Percentiles rank a stretch among this genome's conserved stretches.
These are phyloP conservation scores for Lydus trimaculatus DNA, from an alignment of 2,888 invertebrate genomes.

Conservation along the genomic window DNA sequence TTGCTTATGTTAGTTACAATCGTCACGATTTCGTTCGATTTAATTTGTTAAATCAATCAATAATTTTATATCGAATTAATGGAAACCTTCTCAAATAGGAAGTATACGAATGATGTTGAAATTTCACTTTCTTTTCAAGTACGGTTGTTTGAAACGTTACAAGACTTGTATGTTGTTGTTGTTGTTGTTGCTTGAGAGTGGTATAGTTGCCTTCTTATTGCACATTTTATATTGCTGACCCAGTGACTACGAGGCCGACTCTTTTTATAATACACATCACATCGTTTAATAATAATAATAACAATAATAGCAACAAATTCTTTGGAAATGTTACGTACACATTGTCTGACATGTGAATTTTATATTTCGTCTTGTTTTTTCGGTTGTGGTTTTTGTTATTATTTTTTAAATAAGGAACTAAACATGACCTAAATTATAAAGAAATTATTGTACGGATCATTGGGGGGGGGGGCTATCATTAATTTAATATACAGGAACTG, in stretches of 20 bases:
- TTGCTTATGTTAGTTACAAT: not conserved
- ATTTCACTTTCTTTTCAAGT: conserved; percentile 44
- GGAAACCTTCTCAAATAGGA: conserved; percentile 31
- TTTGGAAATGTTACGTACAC: not conserved
- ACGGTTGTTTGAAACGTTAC: conserved; percentile 12
- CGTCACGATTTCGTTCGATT: not conserved
- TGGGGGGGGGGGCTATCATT: not conserved
- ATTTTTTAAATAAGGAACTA: not conserved
- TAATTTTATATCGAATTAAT: conserved; percentile 5
- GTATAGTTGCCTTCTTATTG: not conserved
- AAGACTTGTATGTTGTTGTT: not conserved
- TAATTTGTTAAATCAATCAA: not conserved
- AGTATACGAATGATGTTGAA: conserved; percentile 32
- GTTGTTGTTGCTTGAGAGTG: not conserved
- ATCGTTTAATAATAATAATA: not conserved
- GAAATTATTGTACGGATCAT: not conserved
- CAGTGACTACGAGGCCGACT: conserved; percentile 43
- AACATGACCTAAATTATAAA: not conserved
- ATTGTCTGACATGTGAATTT: not conserved
- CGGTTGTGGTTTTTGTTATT: not conserved
- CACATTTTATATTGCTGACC: conserved; percentile 36
- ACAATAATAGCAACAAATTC: not conserved
- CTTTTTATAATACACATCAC: conserved; percentile 27
- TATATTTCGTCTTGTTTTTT: not conserved
- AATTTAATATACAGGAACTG: not conserved